Evolutionary conservation across 2,888 invertebrate genomes (phyloP), one percentile per base, ranked within the genome.

Genomic region (Drosophila subsilvestris): DNA sequence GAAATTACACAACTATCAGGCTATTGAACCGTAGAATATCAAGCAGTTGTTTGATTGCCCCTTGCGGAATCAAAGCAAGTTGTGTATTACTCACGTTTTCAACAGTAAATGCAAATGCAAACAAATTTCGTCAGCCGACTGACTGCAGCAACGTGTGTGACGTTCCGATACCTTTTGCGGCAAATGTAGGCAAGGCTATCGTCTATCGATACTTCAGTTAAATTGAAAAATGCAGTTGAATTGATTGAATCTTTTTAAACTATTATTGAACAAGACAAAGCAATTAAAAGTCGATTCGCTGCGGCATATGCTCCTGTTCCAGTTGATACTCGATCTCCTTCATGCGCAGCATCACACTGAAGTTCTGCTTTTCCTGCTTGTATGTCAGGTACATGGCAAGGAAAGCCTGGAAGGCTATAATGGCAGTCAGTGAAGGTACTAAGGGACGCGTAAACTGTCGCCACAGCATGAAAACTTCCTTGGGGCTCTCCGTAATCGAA

Each of bases 321-420:
- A 86, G 37, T 44, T 86, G 47, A 6, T 81, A 74, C 55, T 92
- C 92, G 9, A 91, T 74, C 63, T 90, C 79, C 14, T 76, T 74
- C 83, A 92, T 75, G 22, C 90, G 87, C 14, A 82, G 55, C 65
- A 89, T 78, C 14, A 92, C 17, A 2, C 66, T 71, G 20, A 90
- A 77, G 55, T 80, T 89, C 50, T 92, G 94, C 75, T 92, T 92
- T 72, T 93, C 93, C 92, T 96, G 94, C 68, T 93, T 93, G 76
- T 95, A 94, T 0, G 96, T 95, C 0, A 96, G 78, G 32, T 92
- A 88, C 45, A 94, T 93, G 0, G 94, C 94, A 0, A 93, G 73
- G 0, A 94, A 8, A 0, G 94, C 89, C 63, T 96, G 95, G 0
- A 92, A 86, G 0, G 93, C 78, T 7, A 94, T 84, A 45, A 95